Base-by-base conservation (phyloP, 2,113 vertebrate species). In the Amblyornis subalaris region DNA sequence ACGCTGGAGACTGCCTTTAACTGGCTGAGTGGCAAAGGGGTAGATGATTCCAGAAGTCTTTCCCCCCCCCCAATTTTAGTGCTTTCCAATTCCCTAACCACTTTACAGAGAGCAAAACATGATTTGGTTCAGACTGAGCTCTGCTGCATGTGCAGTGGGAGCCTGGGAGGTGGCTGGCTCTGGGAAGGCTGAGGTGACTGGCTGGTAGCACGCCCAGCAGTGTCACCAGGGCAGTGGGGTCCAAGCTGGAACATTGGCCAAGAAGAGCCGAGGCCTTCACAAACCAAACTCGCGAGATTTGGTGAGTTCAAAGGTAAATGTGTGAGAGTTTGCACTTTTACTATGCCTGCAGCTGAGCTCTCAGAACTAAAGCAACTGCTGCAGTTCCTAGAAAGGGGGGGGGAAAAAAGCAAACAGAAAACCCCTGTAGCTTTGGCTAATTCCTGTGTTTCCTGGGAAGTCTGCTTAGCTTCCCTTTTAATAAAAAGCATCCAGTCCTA, bases 141-240 rank as follows among this genome's bases (percentile, higher is more conserved):
- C 61, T 94, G 75, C 53, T 60, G 26, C 14, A 0, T 0, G 0
- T 35, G n/a, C 33, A 21, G n/a, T 8, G 45, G 12, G 13, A n/a
- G 61, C 3, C 23, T 44, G 61, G 73, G 38, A 38, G 23, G 35
- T 45, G 44, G 7, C 65, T 79, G 62, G 28, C 44, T 58, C 53
- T 12, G 31, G 24, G 42, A 4, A 14, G n/a, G 14, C 1, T 2
- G 4, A 4, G 28, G 24, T 42, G 36, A 44, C 26, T 0, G 0
- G 9, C 11, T 31, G 44, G 19, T 16, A 6, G 4, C 16, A 9
- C 0, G 0, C 4, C n/a, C 22, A 38, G 21, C 15, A 9, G 5
- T 18, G 48, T 51, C 21, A 3, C 26, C n/a, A 26, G 31, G 17
- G 29, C 64, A 20, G 28, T 4, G 26, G 22, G 25, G 40, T 29